phyloP scores from a whole-genome alignment of 2,888 invertebrate species.

The Zaprionus bogoriensis region DNA sequence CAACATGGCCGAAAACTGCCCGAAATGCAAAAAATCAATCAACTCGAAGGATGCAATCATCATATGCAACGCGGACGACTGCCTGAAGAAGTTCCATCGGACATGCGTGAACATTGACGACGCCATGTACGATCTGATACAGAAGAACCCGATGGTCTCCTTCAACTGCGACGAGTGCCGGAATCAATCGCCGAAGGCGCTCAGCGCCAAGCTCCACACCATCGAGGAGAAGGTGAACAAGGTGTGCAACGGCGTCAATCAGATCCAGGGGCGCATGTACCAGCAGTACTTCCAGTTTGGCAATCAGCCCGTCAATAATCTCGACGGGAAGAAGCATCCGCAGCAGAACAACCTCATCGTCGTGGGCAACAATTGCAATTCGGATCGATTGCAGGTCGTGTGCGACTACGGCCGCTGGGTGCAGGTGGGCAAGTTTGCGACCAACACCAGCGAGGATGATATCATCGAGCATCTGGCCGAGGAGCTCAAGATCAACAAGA shows the following conservation, averaged over 20 bases:
- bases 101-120: constrained; percentile 79
- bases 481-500: constrained; percentile 80
- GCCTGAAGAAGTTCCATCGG: constrained; percentile 78
- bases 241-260: constrained; percentile 79
- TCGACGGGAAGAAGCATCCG: constrained; percentile 75
- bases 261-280: constrained; percentile 81
- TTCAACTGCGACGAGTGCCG: constrained; percentile 80
- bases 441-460: constrained; percentile 80
- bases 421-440: constrained; percentile 80
- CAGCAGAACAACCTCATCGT: constrained; percentile 79
- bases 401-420: constrained; percentile 81
- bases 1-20: constrained; percentile 80
- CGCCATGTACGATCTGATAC: constrained; percentile 77
- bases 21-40: constrained; percentile 80
- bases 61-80: constrained; percentile 77
- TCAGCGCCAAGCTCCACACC: constrained; percentile 73
- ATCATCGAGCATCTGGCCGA: constrained; percentile 79
- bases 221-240: constrained; percentile 81
- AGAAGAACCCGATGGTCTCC: constrained; percentile 79
- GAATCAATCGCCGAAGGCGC: constrained; percentile 78
- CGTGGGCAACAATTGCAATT: constrained; percentile 80
- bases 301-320: constrained; percentile 71
- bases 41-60: constrained; percentile 76
- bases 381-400: constrained; percentile 80
- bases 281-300: constrained; percentile 80